phyloP scores from a whole-genome alignment of 2,888 invertebrate genomes.

The Zonitis immaculata region DNA sequence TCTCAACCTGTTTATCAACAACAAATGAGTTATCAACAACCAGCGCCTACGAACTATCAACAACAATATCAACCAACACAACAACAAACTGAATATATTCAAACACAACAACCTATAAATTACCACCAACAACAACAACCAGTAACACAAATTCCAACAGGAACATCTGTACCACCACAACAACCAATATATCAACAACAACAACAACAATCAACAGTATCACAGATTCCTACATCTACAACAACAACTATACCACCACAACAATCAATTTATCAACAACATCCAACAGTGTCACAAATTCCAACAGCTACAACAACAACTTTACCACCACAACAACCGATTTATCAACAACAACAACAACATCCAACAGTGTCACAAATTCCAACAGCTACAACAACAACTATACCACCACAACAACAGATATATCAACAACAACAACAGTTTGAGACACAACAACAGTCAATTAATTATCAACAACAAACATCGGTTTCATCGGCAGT shows the following conservation, averaged over 20 bases:
- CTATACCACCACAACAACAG: conserved; percentile 19
- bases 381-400: conserved; percentile 22
- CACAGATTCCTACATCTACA: conserved; percentile 18
- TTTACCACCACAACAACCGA: conserved; percentile 26
- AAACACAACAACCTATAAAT: conserved; percentile 5
- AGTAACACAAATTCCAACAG: conserved; percentile 48
- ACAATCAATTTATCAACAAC: conserved; percentile 22
- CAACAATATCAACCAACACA: conserved; percentile 20
- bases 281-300: conserved; percentile 41
- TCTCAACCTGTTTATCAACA: conserved; percentile 19
- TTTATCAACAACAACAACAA: conserved; percentile 22
- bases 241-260: conserved; percentile 23
- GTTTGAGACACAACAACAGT: conserved; percentile 49
- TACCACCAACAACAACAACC: conserved; percentile 49
- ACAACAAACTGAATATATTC: conserved; percentile 7
- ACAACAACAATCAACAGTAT: conserved; percentile 14
- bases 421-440: conserved; percentile 40
- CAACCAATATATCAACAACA: conserved; percentile 42
- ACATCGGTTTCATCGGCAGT: conserved; percentile 49
- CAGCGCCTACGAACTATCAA: conserved; percentile 6
- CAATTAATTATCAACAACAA: conserved; percentile 32
- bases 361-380: conserved; percentile 11
- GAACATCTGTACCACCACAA: conserved; percentile 45
- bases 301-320: conserved; percentile 31
- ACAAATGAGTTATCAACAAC: conserved; percentile 19